Conservation (phyloP, 2,113 vertebrate genomes). For the Chaenogobius annularis region DNA sequence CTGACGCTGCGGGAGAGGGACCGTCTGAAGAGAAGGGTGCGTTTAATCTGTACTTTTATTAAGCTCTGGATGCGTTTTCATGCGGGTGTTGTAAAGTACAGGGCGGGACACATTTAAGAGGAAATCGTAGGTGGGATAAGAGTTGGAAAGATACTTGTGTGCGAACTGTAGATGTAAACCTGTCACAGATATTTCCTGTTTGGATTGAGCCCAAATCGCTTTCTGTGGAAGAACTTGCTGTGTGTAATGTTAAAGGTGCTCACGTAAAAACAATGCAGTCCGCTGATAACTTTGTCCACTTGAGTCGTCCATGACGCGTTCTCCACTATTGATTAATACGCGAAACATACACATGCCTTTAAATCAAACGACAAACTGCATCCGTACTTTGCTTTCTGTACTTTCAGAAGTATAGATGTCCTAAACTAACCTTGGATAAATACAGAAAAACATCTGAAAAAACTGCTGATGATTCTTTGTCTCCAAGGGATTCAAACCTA, state of each 20-base stretch:
- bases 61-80: neutral
- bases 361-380: too few relatives aligned
- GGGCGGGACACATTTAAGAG: conserved; percentile 23
- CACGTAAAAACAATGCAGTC: conserved; percentile 25
- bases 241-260: conserved; percentile 18
- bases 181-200: conserved; percentile 64
- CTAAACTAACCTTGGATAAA: neutral
- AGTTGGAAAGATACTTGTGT: conserved; percentile 25
- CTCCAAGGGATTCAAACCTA: neutral
- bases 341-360: too few relatives aligned
- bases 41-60: conserved; percentile 22
- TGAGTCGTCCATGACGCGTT: neutral
- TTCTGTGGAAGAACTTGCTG: conserved; percentile 22
- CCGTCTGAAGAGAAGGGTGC: conserved; percentile 86
- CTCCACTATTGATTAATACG: too few relatives aligned
- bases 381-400: too few relatives aligned
- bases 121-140: conserved; percentile 34
- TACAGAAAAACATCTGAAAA: neutral
- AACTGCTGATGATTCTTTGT: neutral
- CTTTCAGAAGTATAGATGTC: neutral
- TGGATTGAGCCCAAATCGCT: conserved; percentile 50
- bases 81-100: neutral
- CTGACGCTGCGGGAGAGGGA: conserved; percentile 86
- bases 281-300: conserved; percentile 48
- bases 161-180: conserved; percentile 40